phyloP scores from a whole-genome alignment of 2,797 vertebrate genomes.

The Leucoraja ocellata region DNA sequence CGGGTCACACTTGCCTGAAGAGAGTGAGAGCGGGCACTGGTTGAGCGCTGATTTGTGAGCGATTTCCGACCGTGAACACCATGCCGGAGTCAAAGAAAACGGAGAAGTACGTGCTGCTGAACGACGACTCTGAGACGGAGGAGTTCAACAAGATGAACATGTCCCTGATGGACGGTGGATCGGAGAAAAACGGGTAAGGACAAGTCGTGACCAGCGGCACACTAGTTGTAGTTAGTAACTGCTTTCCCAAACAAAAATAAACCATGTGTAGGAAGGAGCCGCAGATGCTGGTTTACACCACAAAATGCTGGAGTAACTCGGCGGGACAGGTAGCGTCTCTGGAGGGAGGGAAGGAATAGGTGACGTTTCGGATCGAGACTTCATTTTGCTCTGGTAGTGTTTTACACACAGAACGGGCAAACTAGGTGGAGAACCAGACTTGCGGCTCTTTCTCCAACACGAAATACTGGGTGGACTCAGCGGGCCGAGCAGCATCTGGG shows the following conservation, averaged over 20 bases:
- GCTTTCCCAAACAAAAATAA: not conserved
- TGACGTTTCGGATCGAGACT: too few relatives aligned
- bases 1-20: too few relatives aligned
- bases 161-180: slow-evolving; percentile 33
- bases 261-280: too few relatives aligned
- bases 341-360: too few relatives aligned
- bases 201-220: not conserved
- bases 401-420: not conserved
- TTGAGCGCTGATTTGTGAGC: not conserved
- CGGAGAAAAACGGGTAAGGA: not conserved
- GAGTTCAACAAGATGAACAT: slow-evolving; percentile 44
- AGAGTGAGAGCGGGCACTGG: not conserved
- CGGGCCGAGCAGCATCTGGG: too few relatives aligned
- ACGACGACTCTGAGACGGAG: slow-evolving; percentile 42
- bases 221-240: not conserved
- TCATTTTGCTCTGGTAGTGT: too few relatives aligned
- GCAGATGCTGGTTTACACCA: too few relatives aligned
- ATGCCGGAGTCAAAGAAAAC: slow-evolving; percentile 39
- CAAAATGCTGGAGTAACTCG: too few relatives aligned
- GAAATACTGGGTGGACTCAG: too few relatives aligned
- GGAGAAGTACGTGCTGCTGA: slow-evolving; percentile 46
- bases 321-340: too few relatives aligned
- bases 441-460: too few relatives aligned
- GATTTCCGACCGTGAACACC: not conserved
- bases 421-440: not conserved